A percentile compares a stretch with the other conserved stretches of the same genome.
Evolutionary conservation across 2,113 vertebrate genomes (phyloP).

Genomic region (Melanotaenia duboulayi): DNA sequence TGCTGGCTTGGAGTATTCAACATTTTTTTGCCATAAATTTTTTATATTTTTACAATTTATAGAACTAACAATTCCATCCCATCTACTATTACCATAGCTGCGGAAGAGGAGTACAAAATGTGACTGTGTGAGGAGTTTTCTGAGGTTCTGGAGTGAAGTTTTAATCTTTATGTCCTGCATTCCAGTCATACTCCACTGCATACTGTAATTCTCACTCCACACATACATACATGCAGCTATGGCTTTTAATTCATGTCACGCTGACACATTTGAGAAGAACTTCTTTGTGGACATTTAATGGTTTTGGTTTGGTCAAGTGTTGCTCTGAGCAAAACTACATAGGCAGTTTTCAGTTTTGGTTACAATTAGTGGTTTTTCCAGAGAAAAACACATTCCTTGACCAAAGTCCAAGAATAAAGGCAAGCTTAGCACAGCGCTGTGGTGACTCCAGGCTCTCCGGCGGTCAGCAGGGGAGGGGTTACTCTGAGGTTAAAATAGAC

Average conservation of each 20-base stretch:
- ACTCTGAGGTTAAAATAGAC: constrained; percentile 70
- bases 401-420: constrained; percentile 61
- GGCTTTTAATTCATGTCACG: neutral
- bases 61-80: constrained; percentile 5
- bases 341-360: constrained; percentile 62
- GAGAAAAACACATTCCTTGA: constrained; percentile 77
- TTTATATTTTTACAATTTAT: constrained; percentile 1
- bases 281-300: constrained; percentile 14
- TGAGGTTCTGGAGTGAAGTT: neutral
- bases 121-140: neutral
- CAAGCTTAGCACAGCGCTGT: constrained; percentile 58
- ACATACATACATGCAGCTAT: neutral
- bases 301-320: constrained; percentile 45
- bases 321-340: constrained; percentile 67
- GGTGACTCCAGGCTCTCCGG: constrained; percentile 60
- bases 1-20: neutral
- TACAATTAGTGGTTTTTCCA: constrained; percentile 77
- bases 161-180: neutral
- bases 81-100: neutral
- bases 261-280: constrained; percentile 23
- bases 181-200: neutral
- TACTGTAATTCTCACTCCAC: neutral
- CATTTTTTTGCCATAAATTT: neutral
- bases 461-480: constrained; percentile 66
- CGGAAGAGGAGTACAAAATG: neutral